Evolutionary conservation across 2,888 invertebrate species (phyloP).

Genomic region (Acanthosoma haemorrhoidale): DNA sequence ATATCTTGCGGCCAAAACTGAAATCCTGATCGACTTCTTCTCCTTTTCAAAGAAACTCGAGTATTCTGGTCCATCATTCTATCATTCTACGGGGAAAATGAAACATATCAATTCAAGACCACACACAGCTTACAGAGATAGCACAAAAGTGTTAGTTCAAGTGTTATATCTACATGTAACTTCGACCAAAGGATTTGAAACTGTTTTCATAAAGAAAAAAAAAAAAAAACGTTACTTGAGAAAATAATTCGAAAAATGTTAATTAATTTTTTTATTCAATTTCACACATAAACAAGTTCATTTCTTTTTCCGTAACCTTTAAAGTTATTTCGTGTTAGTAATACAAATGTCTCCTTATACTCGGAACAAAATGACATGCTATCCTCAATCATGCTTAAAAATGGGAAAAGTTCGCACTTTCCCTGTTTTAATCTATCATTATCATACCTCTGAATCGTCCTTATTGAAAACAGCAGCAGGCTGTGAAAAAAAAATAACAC

Average conservation of each 20-base stretch:
- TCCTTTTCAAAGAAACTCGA: neutral
- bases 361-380: neutral
- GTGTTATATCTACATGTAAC: neutral
- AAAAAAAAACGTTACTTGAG: too few species aligned
- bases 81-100: neutral
- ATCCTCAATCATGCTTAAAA: conserved; percentile 11
- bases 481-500: conserved; percentile 30
- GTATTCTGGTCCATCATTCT: neutral
- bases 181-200: neutral
- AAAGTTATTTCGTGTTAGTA: neutral
- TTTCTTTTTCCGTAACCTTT: neutral
- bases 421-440: conserved; percentile 4
- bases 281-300: neutral
- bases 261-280: neutral
- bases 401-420: neutral
- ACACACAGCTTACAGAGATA: neutral
- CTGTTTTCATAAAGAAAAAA: neutral
- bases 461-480: conserved; percentile 30
- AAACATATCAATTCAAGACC: neutral
- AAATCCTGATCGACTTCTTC: neutral
- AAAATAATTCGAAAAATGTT: neutral
- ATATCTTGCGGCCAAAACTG: conserved; percentile 6
- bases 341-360: neutral
- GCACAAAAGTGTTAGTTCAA: neutral
- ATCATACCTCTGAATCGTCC: conserved; percentile 30